phyloP scores from a whole-genome alignment of 2,888 invertebrate genomes.

The Meghimatium bilineatum region DNA sequence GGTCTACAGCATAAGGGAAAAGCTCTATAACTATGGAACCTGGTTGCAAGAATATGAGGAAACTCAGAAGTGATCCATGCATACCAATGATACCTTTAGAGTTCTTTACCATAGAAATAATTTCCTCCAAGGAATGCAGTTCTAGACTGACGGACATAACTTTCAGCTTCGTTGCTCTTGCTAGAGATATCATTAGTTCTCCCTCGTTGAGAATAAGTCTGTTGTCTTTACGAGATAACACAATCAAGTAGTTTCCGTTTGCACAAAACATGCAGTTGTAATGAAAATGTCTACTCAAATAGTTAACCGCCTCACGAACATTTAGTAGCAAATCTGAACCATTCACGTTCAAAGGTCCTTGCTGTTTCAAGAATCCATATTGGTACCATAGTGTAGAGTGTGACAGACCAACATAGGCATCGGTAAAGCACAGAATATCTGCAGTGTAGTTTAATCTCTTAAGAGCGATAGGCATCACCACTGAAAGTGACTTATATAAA shows the following conservation, averaged over 20 bases:
- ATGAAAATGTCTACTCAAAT: slow-evolving; percentile 54
- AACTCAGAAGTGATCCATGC: slow-evolving; percentile 78
- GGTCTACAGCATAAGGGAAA: slow-evolving; percentile 79
- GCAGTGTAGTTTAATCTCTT: slow-evolving; percentile 1
- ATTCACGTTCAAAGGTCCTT: slow-evolving; percentile 73
- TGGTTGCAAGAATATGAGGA: slow-evolving; percentile 77
- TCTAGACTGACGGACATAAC: slow-evolving; percentile 69
- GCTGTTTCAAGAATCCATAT: slow-evolving; percentile 78
- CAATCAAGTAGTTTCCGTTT: slow-evolving; percentile 60
- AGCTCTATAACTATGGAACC: slow-evolving; percentile 78
- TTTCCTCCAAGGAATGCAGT: slow-evolving; percentile 65
- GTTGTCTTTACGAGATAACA: slow-evolving; percentile 75
- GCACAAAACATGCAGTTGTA: slow-evolving; percentile 41
- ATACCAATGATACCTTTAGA: slow-evolving; percentile 75
- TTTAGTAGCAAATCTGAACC: slow-evolving; percentile 58
- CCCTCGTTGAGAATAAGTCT: slow-evolving; percentile 78
- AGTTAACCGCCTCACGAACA: slow-evolving; percentile 54
- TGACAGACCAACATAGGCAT: slow-evolving; percentile 76
- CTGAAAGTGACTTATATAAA: slow-evolving; percentile 75
- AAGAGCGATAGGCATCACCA: slow-evolving; percentile 51
- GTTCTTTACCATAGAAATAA: slow-evolving; percentile 63
- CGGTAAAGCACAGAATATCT: slow-evolving; percentile 75
- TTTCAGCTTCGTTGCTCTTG: slow-evolving; percentile 61
- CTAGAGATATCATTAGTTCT: slow-evolving; percentile 72
- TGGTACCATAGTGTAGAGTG: slow-evolving; percentile 78